Base-by-base conservation (phyloP, 2,888 invertebrate species). In the Tachina grossa region DNA sequence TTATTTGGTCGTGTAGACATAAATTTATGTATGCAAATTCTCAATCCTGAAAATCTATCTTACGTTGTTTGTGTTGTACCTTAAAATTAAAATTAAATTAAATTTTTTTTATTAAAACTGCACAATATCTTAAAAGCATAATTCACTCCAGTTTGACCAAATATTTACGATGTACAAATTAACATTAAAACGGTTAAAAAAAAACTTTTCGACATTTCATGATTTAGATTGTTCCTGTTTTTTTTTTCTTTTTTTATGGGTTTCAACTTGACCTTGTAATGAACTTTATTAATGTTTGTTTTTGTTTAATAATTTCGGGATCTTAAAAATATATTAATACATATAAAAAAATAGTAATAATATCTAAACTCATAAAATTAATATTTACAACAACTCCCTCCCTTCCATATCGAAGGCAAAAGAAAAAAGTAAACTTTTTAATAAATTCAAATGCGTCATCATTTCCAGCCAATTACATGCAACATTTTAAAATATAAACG, bases 221-320 rank as follows among this genome's bases (percentile, higher is more conserved):
- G 61, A 31, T 53, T 63, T 51, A 39, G 51, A 51, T 68, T 76
- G 71, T 72, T 59, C 14, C 13, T 22, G 16, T 39, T 49, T 10
- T 45, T 71, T 43, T 43, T 55, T 41, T 68, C 9, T 39, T 22
- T 76, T 57, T 66, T 51, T n/a, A 77, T 72, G 65, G 53, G 10
- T 79, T 84, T 74, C 72, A 76, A 75, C 69, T 84, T 79, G 83
- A 75, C 78, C 78, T 84, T 84, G 79, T 63, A 68, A 14, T 78
- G 61, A 84, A 84, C 43, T 31, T 68, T 72, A 16, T 49, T 71
- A 43, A n/a, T 31, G 31, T 55, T 11, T 47, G n/a, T 59, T 65
- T 59, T 41, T 19, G 5, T 1, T 1, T 49, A 39, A 65, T n/a
- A 57, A 9, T 49, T 63, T 41, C 11, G 22, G 19, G 3, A 45